Conservation (phyloP, 2,113 vertebrate species). For the Cebidichthys violaceus region DNA sequence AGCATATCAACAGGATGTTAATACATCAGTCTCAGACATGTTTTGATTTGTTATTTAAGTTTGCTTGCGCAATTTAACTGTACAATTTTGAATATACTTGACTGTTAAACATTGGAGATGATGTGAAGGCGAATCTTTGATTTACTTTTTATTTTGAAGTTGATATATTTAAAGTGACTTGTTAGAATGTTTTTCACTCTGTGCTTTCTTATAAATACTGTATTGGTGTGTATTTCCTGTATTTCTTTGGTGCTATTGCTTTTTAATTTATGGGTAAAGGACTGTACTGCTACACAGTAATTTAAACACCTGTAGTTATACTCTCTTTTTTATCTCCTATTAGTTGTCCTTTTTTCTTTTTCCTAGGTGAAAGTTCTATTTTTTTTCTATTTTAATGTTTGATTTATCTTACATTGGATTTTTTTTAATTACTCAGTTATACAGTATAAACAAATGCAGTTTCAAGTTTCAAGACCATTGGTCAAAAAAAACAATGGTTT, state of each 20-base stretch:
- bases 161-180: slow-evolving; percentile 38
- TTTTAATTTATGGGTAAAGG: slow-evolving; percentile 6
- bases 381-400: not conserved
- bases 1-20: slow-evolving; percentile 45
- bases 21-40: not conserved
- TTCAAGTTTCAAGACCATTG: not conserved
- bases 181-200: slow-evolving; percentile 24
- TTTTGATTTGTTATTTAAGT: slow-evolving; percentile 27
- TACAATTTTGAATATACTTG: slow-evolving; percentile 45
- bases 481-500: no score
- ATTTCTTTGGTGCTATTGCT: slow-evolving; percentile 55
- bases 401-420: not conserved
- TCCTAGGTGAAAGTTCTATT: not conserved
- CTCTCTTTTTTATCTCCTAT: not conserved
- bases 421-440: not conserved
- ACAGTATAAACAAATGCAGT: not conserved
- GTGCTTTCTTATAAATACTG: slow-evolving; percentile 41
- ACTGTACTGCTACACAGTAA: not conserved
- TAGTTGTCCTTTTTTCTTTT: not conserved
- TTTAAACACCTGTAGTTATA: not conserved
- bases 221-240: slow-evolving; percentile 32
- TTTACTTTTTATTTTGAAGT: slow-evolving; percentile 34
- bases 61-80: slow-evolving; percentile 35
- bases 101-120: slow-evolving; percentile 55
- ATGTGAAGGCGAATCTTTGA: slow-evolving; percentile 14